Base-by-base conservation (phyloP, 2,797 vertebrate species). In the Chloroceryle inda region DNA sequence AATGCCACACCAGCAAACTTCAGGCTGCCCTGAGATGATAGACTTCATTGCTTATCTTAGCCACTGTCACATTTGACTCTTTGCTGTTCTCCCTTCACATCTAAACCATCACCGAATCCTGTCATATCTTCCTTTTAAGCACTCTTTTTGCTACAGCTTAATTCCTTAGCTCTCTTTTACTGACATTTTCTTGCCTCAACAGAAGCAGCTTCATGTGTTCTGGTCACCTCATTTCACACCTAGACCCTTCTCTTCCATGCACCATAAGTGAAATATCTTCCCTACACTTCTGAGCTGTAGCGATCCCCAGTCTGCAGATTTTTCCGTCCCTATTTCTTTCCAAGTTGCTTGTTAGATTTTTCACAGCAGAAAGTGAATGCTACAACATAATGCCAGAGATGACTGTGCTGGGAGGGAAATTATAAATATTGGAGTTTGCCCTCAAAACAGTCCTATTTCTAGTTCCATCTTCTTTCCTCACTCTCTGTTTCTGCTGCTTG, bases 1-100 rank as follows among this genome's bases (percentile, higher is more conserved):
- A 92, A 74, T 89, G 94, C 85, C 79, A 69, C 66, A 84, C 69
- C 76, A 95, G 85, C 76, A 89, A 94, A 89, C 45, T 91, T 74
- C 82, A 91, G 76, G 31, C 59, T 89, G 69, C 38, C 45, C 79
- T 55, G 76, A 83, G 58, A 84, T 81, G 67, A 73, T 37, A 67
- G 42, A 78, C 52, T 58, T 94, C 71, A 69, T 47, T 90, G 55
- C 62, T 90, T 83, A 73, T 85, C 38, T 83, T 84, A 90, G 31
- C 69, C 47, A 8, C 69, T 88, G 62, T 73, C 92, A 91, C 24
- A 58, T 78, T 35, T 68, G 53, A 62, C 53, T 88, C 82, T 38
- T 81, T 89, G 11, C 31, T 85, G 31, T 85, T 42, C n/a, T 91
- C 29, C 53, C 18, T 87, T 80, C 84, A 59, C 52, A 31, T 50